These are phyloP conservation scores for Ciconia maguari DNA, from an alignment of 2,113 vertebrate genomes.

Conservation along the genomic window DNA sequence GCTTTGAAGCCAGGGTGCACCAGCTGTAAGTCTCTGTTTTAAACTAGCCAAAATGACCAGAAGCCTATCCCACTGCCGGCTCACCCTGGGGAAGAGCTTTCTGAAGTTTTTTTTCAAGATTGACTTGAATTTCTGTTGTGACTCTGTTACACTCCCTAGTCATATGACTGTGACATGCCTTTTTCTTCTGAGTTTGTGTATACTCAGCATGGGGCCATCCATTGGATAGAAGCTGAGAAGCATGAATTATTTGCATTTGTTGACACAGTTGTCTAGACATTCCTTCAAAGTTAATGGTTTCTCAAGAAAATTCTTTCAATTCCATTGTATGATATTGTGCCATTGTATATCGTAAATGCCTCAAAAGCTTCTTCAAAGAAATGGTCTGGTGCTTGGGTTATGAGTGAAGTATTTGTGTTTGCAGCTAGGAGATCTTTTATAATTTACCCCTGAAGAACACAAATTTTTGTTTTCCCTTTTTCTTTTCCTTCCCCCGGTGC, in stretches of 20 bases:
- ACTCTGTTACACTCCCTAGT: slow-evolving; percentile 59
- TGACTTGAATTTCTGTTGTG: slow-evolving; percentile 69
- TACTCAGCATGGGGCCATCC: slow-evolving; percentile 75
- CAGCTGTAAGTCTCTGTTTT: slow-evolving; percentile 32
- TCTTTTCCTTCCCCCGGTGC: neutral
- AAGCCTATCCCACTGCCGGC: slow-evolving; percentile 30
- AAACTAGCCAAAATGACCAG: slow-evolving; percentile 54
- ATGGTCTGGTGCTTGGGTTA: slow-evolving; percentile 58
- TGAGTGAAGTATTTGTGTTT: slow-evolving; percentile 62
- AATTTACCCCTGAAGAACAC: slow-evolving; percentile 15
- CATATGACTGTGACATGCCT: slow-evolving; percentile 72
- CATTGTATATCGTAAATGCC: slow-evolving; percentile 68
- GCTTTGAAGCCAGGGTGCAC: neutral
- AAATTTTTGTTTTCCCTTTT: neutral
- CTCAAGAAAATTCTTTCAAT: slow-evolving; percentile 66
- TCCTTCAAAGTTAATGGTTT: slow-evolving; percentile 75
- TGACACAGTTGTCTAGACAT: slow-evolving; percentile 75
- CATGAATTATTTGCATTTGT: slow-evolving; percentile 72
- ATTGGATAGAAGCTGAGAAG: slow-evolving; percentile 66
- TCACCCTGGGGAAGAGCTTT: slow-evolving; percentile 35
- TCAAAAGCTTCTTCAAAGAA: slow-evolving; percentile 73
- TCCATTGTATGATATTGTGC: slow-evolving; percentile 68
- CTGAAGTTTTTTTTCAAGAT: slow-evolving; percentile 43
- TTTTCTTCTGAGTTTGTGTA: slow-evolving; percentile 72
- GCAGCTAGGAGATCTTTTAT: slow-evolving; percentile 19